Evolutionary conservation across 64 coral and sea anemone species (phyloP), one percentile per base, ranked within the genome.

Genomic region (Anthopleura sola): DNA sequence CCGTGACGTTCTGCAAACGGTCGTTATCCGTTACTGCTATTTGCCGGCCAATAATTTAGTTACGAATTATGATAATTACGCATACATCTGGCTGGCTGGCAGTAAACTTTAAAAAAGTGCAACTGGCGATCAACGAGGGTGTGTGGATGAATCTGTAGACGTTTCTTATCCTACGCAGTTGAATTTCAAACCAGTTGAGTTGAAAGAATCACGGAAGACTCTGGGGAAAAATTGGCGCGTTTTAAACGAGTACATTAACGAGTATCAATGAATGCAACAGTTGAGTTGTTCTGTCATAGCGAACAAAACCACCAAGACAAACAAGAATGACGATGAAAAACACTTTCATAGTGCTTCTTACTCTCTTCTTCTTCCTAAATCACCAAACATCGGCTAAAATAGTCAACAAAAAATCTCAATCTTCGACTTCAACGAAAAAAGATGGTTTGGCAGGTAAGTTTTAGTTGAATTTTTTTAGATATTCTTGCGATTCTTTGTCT

Each of bases 61-160:
- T 79, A 12, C 18, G 76, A 44, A 48, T 79, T 79, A 79, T 79
- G 76, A 37, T 79, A 79, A 79, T 79, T 28, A 79, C 37, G 34
- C 38, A 44, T 48, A 79, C 76, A 79, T 79, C 76, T 79, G 76
- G 76, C 24, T 38, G 19, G 50, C 13, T n/a, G n/a, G n/a, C n/a
- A n/a, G 36, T 79, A 79, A 79, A 79, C 76, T 79, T 79, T 79
- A 33, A 46, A 79, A 79, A 79, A 79, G 36, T 79, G 37, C 38
- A 79, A 79, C 76, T 79, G 76, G 37, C 38, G 11, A 23, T 48
- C 11, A 15, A 32, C 76, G 76, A 79, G 76, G 76, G 76, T 79
- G 76, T 79, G 76, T 79, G 39, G 19, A 21, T 44, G 4, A 1
- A 47, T 44, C 10, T 62, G 5, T 9, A 24, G 66, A 71, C 0